Conservation (phyloP, 2,113 vertebrate genomes). For the Amia ocellicauda region DNA sequence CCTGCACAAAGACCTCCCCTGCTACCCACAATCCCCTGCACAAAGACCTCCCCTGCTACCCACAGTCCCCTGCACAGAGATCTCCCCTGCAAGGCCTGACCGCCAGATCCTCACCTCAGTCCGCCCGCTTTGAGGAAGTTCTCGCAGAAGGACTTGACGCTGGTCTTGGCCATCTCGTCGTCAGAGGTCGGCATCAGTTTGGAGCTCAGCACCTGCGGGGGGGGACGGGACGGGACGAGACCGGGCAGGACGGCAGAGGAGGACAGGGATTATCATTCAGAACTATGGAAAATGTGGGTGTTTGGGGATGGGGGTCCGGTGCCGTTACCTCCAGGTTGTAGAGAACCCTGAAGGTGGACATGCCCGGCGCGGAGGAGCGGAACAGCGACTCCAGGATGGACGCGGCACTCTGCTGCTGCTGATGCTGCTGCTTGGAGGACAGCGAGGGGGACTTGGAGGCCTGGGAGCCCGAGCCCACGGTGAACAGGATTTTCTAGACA, state of each 20-base stretch:
- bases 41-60: too few relatives aligned
- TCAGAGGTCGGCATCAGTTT: constrained; percentile 98
- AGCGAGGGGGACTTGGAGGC: constrained; percentile 95
- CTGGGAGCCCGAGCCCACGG: constrained; percentile 75
- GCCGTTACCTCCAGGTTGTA: constrained; percentile 91
- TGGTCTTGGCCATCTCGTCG: constrained; percentile 98
- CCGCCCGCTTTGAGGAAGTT: constrained; percentile 97
- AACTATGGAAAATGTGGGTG: not conserved
- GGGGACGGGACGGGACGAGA: too few relatives aligned
- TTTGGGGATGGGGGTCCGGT: not conserved
- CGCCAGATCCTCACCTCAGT: constrained; percentile 82
- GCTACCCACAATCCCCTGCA: too few relatives aligned
- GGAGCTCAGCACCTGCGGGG: constrained; percentile 89
- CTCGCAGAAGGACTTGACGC: constrained; percentile 97
- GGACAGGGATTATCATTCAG: not conserved
- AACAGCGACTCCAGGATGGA: constrained; percentile 95
- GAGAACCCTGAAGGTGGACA: constrained; percentile 97
- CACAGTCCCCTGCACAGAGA: too few relatives aligned
- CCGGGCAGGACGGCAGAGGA: not conserved
- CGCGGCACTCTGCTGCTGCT: constrained; percentile 89
- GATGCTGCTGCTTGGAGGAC: constrained; percentile 92
- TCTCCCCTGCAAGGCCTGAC: too few relatives aligned
- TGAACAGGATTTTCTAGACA: constrained; percentile 86
- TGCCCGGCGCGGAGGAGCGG: constrained; percentile 92
- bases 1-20: too few relatives aligned